These are phyloP conservation scores for Tribolium castaneum DNA, from an alignment of 1,140 invertebrate species.

Conservation along the genomic window DNA sequence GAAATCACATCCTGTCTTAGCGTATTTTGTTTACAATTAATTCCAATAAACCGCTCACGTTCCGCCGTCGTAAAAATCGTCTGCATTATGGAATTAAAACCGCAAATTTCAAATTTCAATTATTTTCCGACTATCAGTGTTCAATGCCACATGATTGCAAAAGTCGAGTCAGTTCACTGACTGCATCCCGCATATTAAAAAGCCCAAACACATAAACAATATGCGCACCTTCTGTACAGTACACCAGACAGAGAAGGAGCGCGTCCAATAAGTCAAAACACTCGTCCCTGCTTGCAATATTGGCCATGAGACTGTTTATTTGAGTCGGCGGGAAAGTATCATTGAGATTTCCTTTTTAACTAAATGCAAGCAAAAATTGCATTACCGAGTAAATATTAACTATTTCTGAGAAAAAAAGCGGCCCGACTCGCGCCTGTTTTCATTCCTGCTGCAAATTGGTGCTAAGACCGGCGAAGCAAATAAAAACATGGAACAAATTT, in stretches of 20 bases:
- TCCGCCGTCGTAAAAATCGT: background rate
- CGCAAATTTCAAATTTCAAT: constrained; percentile 34
- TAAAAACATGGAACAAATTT: background rate
- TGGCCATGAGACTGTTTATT: constrained; percentile 44
- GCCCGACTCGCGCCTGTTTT: background rate
- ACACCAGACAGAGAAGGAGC: constrained; percentile 34
- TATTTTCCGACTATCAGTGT: constrained; percentile 53
- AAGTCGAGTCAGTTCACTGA: constrained; percentile 57
- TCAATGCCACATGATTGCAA: constrained; percentile 58
- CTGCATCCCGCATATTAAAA: constrained; percentile 58
- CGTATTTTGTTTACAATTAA: constrained; percentile 7
- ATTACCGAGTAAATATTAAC: background rate
- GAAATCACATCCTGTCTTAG: background rate
- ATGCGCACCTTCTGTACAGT: constrained; percentile 47
- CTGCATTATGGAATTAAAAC: constrained; percentile 7
- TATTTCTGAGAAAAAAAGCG: background rate
- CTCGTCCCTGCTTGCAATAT: constrained; percentile 33
- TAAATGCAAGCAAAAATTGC: constrained; percentile 29
- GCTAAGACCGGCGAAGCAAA: background rate
- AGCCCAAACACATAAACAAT: constrained; percentile 54
- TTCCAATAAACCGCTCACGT: constrained; percentile 10
- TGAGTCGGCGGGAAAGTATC: constrained; percentile 35
- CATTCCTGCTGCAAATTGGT: background rate
- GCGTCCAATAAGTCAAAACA: constrained; percentile 43
- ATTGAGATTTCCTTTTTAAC: constrained; percentile 42